Base-by-base conservation (phyloP, 2,113 vertebrate species). In the Pterophyllum scalare region DNA sequence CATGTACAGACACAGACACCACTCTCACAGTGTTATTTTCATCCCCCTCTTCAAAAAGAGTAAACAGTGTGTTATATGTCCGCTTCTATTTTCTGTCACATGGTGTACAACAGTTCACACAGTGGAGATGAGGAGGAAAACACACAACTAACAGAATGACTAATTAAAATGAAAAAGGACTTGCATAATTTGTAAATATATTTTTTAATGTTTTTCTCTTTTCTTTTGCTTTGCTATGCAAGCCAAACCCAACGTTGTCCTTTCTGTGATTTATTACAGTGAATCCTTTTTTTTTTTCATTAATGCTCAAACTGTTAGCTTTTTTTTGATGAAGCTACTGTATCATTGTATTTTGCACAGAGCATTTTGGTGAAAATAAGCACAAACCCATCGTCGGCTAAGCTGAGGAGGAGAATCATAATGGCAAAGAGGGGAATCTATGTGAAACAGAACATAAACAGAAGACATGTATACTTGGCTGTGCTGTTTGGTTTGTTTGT, bases 311-410 rank as follows among this genome's bases (percentile, higher is more conserved):
- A 93, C 84, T 87, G 84, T 93, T 92, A 84, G 90, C 91, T 95
- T 92, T 88, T 35, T 91, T 91, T 93, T 88, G 64, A 92, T 80
- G 74, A 94, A 91, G 91, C 94, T 94, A 93, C 91, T 89, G 89
- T 93, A 94, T 93, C 80, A 85, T 94, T 95, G 94, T 95, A 95
- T 88, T 96, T 95, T 96, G 95, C 95, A 96, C 95, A 94, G 93
- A 93, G 91, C 87, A 62, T 95, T 94, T 94, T 91, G 94, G 90
- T 92, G 91, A 94, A 94, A 91, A 96, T 90, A 96, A 96, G 95
- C 95, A 96, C 95, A 96, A 96, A 93, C 89, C 84, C 85, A 89
- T 91, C 91, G 82, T 94, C 93, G 88, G 90, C 92, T 77, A 87
- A 94, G 89, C 79, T 89, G 92, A 93, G 84, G 91, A 86, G 75